Base-by-base conservation (phyloP, 2,113 vertebrate species). In the Apus apus region DNA sequence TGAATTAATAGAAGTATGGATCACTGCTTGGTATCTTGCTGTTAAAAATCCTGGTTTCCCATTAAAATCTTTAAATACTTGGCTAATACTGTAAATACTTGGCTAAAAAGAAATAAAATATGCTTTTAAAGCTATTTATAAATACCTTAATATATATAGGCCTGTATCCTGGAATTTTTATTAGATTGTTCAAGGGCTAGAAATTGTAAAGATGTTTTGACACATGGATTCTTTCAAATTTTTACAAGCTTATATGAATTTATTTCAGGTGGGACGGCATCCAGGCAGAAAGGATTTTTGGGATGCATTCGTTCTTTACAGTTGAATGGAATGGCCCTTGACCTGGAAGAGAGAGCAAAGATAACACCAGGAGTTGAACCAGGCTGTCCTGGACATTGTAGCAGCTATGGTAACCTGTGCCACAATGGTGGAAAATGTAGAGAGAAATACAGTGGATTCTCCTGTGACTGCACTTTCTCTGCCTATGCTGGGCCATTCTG, bases 251-350 rank as follows among this genome's bases (percentile, higher is more conserved):
- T 43, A 36, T 81, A 50, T 91, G 11, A 58, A 76, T 89, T 21
- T 85, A n/a, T 96, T 96, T 73, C 85, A 99, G 99, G 99, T 88
- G 99, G 99, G 36, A 99, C 99, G 1, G 99, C 99, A 36, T 99
- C 99, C n/a, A 97, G 99, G 32, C 99, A 99, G 93, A 99, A 98
- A 91, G 99, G 99, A 66, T 99, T 99, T 87, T 95, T 99, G 75
- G 99, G 99, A 10, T 99, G 99, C 40, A 99, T 99, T 56, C 99
- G 99, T 34, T 98, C 99, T 2, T 98, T 99, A 85, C 98, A 98
- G 66, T 96, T 99, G 94, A 99, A 99, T 36, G 99, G 99, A 11
- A 75, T 98, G 87, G 97, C 98, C 7, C 96, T 99, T 96, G 98
- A 99, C 90, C 98, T 99, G 90, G 98, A 99, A 95, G 98, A 98